phyloP scores from a whole-genome alignment of 2,797 vertebrate species.

The Lacerta bilineata region DNA sequence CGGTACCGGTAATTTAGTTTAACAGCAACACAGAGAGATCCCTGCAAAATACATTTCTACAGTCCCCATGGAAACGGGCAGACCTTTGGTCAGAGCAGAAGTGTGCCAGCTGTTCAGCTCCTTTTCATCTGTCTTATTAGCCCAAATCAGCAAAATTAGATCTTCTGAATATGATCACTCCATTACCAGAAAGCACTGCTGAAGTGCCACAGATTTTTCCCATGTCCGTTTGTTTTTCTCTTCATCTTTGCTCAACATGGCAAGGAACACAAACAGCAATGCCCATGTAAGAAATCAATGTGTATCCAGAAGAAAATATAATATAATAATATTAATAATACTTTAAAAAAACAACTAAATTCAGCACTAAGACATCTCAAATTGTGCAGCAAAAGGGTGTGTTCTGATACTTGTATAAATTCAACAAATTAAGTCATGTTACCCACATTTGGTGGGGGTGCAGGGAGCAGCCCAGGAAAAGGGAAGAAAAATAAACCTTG shows the following conservation, averaged over 20 bases:
- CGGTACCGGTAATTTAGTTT: constrained; percentile 56
- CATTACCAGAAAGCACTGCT: neutral
- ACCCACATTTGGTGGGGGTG: no score
- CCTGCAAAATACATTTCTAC: constrained; percentile 51
- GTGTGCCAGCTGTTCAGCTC: constrained; percentile 36
- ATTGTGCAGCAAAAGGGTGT: neutral
- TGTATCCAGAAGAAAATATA: neutral
- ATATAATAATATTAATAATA: neutral
- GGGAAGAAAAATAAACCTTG: neutral
- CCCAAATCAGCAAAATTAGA: constrained; percentile 41
- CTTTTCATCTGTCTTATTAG: constrained; percentile 52
- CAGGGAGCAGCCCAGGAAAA: no score
- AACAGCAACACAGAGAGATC: constrained; percentile 50
- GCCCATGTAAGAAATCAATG: constrained; percentile 3
- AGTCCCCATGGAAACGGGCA: constrained; percentile 68
- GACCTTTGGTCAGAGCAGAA: constrained; percentile 51
- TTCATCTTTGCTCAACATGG: neutral
- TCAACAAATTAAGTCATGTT: neutral
- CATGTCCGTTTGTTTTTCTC: neutral
- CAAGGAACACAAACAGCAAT: neutral
- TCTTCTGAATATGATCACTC: constrained; percentile 23
- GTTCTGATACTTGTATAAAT: neutral
- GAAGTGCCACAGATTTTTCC: constrained; percentile 14
- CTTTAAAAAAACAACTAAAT: neutral
- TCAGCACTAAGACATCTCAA: neutral